phyloP scores from a whole-genome alignment of 2,888 invertebrate genomes.

The Sesia apiformis region DNA sequence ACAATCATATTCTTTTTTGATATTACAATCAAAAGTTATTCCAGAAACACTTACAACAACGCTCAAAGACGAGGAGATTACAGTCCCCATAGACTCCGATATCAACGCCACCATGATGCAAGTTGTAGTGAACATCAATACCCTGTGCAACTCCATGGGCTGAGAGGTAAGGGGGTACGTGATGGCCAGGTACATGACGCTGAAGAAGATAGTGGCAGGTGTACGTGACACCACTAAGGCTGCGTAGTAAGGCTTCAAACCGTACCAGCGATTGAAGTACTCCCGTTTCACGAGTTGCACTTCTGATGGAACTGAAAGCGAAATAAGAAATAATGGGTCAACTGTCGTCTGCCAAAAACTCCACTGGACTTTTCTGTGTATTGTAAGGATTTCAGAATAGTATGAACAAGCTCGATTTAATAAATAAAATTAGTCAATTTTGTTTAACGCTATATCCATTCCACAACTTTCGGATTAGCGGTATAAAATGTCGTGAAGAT shows the following conservation, averaged over 20 bases:
- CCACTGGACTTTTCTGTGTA: too few species aligned
- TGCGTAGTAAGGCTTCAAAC: constrained; percentile 84
- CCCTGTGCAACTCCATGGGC: constrained; percentile 80
- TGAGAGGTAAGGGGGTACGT: constrained; percentile 85
- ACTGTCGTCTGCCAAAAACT: too few species aligned
- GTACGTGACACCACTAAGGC: constrained; percentile 82
- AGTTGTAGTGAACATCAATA: constrained; percentile 79
- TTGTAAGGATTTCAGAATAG: too few species aligned
- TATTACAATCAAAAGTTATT: neutral
- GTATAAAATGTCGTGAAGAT: too few species aligned
- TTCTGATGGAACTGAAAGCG: constrained; percentile 82
- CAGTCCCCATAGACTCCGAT: constrained; percentile 85
- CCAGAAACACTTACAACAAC: constrained; percentile 78
- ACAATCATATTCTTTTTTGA: too few species aligned
- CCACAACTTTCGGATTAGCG: too few species aligned
- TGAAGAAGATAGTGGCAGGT: constrained; percentile 81
- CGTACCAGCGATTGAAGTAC: constrained; percentile 91
- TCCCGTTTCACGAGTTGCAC: constrained; percentile 85
- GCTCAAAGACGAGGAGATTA: constrained; percentile 82
- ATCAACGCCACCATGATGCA: constrained; percentile 83
- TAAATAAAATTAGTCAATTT: too few species aligned
- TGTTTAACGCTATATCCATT: too few species aligned
- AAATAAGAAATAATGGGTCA: too few species aligned
- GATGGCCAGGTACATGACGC: constrained; percentile 78
- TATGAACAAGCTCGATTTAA: too few species aligned